Evolutionary conservation across 2,888 invertebrate species (phyloP).

Genomic region (Teleogryllus oceanicus): DNA sequence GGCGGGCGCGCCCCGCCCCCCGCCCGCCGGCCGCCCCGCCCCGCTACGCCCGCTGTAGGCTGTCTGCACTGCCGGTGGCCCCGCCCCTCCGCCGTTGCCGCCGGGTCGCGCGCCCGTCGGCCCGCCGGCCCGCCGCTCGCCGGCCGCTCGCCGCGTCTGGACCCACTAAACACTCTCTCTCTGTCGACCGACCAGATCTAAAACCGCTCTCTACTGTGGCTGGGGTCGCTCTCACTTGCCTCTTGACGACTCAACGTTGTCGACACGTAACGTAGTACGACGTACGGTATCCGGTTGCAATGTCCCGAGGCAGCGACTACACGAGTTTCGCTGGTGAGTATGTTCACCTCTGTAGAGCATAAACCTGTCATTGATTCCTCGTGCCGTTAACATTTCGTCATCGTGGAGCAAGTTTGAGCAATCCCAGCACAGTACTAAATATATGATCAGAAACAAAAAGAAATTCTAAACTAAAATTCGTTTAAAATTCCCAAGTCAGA

Average conservation of each 20-base stretch:
- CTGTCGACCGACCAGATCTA: neutral
- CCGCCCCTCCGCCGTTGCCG: neutral
- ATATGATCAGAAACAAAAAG: neutral
- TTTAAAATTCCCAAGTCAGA: neutral
- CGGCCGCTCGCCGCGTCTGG: neutral
- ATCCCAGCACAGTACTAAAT: neutral
- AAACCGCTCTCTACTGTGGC: neutral
- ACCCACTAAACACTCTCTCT: neutral
- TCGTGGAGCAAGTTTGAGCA: neutral
- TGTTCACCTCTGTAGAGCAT: no score
- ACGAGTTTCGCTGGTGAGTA: no score
- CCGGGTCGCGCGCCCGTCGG: neutral
- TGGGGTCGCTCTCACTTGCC: neutral
- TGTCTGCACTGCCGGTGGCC: neutral
- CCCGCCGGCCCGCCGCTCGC: neutral
- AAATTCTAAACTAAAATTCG: neutral
- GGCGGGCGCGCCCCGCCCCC: neutral
- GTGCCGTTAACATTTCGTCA: neutral
- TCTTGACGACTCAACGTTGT: neutral
- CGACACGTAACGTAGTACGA: neutral
- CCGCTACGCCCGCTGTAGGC: slow-evolving; percentile 1
- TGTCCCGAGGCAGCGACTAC: no score
- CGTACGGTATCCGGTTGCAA: neutral
- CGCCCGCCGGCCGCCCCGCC: neutral
- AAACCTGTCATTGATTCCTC: no score